Evolutionary conservation across 1,140 invertebrate genomes (phyloP), one percentile per base, ranked within the genome.

Genomic region (Vanessa tameamea): DNA sequence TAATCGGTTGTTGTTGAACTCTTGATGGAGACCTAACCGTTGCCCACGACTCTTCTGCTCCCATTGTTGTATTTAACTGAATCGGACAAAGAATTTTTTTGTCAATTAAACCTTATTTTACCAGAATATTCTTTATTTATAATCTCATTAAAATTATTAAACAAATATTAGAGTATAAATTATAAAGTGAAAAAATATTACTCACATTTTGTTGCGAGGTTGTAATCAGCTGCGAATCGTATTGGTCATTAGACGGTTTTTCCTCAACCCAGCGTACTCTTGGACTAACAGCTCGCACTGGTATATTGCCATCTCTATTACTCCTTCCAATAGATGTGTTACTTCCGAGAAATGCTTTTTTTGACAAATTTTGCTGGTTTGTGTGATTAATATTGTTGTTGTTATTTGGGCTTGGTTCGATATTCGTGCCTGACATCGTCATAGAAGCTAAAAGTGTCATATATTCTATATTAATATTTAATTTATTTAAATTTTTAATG

Each of bases 351-450:
- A 92, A 93, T 83, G 90, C 80, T 89, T 93, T 93, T 77, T 92
- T 91, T 80, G 89, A 92, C 70, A 92, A 85, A 79, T 81, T 74
- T 87, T 93, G 93, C 69, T 94, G 92, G 79, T 91, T 75, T 78
- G 50, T 74, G 6, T 75, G 57, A 83, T 78, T 57, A 66, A 80
- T 68, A 71, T 89, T 89, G 75, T 88, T 89, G 66, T 71, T 75
- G 50, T 73, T 73, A 79, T 84, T 85, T 82, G 83, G 84, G 61
- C 79, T 72, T 75, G 84, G 84, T 85, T 93, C 92, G 72, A 88
- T 80, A 74, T 93, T 89, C 78, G 86, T 87, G 78, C 91, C 89
- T 82, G 91, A 87, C 83, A 94, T 93, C 78, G 94, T 94, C 77
- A 94, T 91, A 72, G 93, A 93, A 80, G 93, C 93, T 93, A 79